These are phyloP conservation scores for Serilophus lunatus DNA, from an alignment of 2,113 vertebrate genomes.

Conservation along the genomic window DNA sequence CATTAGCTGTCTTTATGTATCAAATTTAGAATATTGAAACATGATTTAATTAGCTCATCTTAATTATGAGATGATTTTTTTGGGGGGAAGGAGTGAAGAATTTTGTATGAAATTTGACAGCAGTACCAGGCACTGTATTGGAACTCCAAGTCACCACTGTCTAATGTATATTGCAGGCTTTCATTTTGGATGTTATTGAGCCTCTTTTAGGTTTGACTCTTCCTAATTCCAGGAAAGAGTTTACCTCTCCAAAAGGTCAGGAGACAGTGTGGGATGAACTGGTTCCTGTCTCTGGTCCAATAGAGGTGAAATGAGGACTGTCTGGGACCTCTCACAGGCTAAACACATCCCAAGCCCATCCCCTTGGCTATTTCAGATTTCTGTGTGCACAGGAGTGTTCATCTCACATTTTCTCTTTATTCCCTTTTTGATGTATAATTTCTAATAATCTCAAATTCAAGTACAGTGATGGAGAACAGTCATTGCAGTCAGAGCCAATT, in stretches of 20 bases:
- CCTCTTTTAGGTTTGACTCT: background rate
- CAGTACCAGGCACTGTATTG: background rate
- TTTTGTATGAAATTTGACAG: background rate
- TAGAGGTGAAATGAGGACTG: background rate
- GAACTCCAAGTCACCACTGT: background rate
- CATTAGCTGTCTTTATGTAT: background rate
- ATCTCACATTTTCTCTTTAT: background rate
- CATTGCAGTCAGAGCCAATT: background rate
- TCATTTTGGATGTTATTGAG: background rate
- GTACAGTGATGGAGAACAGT: background rate
- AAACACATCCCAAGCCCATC: accelerated
- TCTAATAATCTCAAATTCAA: background rate
- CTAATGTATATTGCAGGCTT: background rate
- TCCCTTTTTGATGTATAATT: background rate
- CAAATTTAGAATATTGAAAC: background rate
- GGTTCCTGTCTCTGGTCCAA: background rate
- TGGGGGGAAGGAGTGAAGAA: background rate
- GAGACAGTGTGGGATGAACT: background rate
- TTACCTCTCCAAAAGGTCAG: too few relatives aligned
- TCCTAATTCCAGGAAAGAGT: background rate
- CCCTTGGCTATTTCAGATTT: too few relatives aligned
- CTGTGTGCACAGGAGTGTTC: accelerated
- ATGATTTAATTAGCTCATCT: background rate
- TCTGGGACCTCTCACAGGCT: background rate
- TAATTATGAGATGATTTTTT: background rate